Base-by-base conservation (phyloP, 2,888 invertebrate genomes). In the Thymelicus acteon region DNA sequence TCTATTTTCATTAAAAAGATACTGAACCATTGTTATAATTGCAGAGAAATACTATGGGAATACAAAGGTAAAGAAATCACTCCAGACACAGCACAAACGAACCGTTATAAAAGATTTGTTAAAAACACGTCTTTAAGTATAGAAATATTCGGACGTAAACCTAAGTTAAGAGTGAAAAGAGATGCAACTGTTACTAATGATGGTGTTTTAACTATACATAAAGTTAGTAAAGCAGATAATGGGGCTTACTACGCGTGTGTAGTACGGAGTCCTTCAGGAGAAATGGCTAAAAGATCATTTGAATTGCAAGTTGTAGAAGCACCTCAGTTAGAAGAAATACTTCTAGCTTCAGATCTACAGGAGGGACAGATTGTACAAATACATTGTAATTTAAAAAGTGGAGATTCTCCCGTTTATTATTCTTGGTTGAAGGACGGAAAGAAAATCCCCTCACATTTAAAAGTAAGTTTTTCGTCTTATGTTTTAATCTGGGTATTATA, bases 361-460 rank as follows among this genome's bases (percentile, higher is more conserved):
- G 96, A 98, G 92, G 97, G 97, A 61, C 96, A 97, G 84, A 95
- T 98, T 77, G 97, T 97, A 71, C 96, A 97, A 86, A 97, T 98
- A 76, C 96, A 97, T 72, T 97, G 97, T 85, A 96, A 96, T 78
- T 95, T 97, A 70, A 97, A 96, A 77, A 94, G 95, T 70, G 96
- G 96, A 13, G 96, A 96, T 84, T 95, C 96, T 74, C 96, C 96
- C 5, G 95, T 96, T 64, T 95, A 95, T 86, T 96, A 96, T 78
- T 95, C 95, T 8, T 96, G 96, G 96, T 90, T 95, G 80, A 96
- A 96, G 80, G 96, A 96, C 84, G 95, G 95, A 61, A 94, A 94
- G 83, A 95, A 95, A 72, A 95, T 96, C 78, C 94, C 96, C 0
- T 91, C 94, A 60, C 92, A 94, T 81, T 91, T 96, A 48, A 96